Evolutionary conservation across 2,888 invertebrate genomes (phyloP).

Genomic region (Cerastis rubricosa): DNA sequence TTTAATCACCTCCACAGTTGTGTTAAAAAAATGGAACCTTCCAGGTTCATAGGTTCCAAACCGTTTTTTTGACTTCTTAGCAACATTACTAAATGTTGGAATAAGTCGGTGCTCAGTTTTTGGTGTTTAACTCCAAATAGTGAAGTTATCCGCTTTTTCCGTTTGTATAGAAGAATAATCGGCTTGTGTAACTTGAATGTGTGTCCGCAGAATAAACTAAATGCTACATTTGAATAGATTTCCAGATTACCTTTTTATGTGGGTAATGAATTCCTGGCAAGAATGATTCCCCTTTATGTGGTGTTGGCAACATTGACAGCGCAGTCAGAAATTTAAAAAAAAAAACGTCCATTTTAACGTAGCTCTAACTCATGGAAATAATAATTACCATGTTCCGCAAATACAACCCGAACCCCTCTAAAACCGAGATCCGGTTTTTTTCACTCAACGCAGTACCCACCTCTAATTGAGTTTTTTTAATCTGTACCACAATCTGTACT

Average conservation of each 20-base stretch:
- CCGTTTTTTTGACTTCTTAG: background rate
- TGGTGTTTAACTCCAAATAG: background rate
- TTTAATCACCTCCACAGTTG: background rate
- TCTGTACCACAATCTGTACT: conserved; percentile 6
- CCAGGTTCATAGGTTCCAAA: background rate
- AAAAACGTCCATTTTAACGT: conserved; percentile 33
- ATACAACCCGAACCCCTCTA: background rate
- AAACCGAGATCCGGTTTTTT: background rate
- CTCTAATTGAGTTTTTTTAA: background rate
- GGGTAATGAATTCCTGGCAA: conserved; percentile 46
- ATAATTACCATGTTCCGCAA: background rate
- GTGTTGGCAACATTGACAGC: conserved; percentile 53
- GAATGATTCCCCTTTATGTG: background rate
- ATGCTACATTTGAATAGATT: background rate
- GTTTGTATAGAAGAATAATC: background rate
- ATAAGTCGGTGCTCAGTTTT: background rate
- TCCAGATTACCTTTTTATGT: background rate
- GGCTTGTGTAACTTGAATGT: background rate
- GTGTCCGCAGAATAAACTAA: background rate
- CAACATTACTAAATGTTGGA: background rate
- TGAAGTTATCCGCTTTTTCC: background rate
- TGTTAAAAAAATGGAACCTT: background rate
- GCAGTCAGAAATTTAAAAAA: conserved; percentile 36
- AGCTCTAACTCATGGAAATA: background rate
- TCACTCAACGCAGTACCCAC: background rate